phyloP scores from a whole-genome alignment of 2,113 vertebrate genomes.

The Corythornis madagascariensis region DNA sequence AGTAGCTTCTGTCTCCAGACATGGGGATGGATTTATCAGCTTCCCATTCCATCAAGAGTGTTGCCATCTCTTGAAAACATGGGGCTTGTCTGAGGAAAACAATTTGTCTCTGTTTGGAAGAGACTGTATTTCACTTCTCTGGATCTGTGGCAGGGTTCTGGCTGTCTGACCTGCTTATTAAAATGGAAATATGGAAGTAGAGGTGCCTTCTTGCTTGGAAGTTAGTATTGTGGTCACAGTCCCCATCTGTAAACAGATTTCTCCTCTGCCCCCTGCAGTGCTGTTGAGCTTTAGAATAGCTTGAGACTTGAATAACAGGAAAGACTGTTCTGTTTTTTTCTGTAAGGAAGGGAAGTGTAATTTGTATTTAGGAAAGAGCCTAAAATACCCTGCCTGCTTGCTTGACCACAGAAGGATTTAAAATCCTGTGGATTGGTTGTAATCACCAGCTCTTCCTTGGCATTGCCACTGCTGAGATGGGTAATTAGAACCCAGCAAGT shows the following conservation, averaged over 20 bases:
- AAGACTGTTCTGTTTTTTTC: constrained; percentile 4
- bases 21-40: background rate
- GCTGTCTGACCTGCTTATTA: background rate
- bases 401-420: constrained; percentile 3
- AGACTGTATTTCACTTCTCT: background rate
- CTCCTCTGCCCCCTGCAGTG: accelerated
- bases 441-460: background rate
- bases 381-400: background rate
- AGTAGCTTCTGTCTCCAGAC: background rate
- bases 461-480: background rate
- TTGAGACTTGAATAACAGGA: constrained; percentile 45
- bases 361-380: constrained; percentile 33
- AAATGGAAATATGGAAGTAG: background rate
- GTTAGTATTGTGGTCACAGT: background rate
- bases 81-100: background rate
- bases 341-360: background rate
- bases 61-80: background rate
- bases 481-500: background rate
- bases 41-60: background rate
- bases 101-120: background rate
- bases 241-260: background rate
- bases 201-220: background rate
- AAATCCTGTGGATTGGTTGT: background rate
- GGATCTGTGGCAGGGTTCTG: background rate
- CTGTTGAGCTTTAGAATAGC: constrained; percentile 5